Conservation (phyloP, 2,888 invertebrate species). For the Lasioglossum villosulum region DNA sequence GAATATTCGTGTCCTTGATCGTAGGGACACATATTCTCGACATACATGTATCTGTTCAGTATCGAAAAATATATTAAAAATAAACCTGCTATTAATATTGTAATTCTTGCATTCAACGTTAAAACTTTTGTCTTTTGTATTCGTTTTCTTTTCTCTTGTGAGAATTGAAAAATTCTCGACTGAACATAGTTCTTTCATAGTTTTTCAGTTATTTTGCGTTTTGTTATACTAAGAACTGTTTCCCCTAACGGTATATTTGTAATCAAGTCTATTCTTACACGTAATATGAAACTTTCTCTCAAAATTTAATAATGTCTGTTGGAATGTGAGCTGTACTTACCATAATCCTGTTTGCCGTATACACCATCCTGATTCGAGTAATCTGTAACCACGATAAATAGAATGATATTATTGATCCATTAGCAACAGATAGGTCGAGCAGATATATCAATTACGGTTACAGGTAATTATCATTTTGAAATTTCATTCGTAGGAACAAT, state of each 20-base stretch:
- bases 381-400: constrained; percentile 75
- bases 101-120: constrained; percentile 16
- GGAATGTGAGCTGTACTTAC: constrained; percentile 79
- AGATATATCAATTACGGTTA: not conserved
- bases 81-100: constrained; percentile 21
- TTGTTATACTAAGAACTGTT: constrained; percentile 26
- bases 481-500: not conserved
- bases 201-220: constrained; percentile 14
- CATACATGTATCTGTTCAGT: constrained; percentile 20
- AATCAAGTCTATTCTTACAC: constrained; percentile 20
- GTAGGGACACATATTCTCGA: not conserved
- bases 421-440: not conserved
- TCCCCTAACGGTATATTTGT: constrained; percentile 23
- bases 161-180: constrained; percentile 25
- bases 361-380: constrained; percentile 82
- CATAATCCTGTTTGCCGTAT: constrained; percentile 83
- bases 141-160: constrained; percentile 6
- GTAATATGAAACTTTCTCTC: constrained; percentile 18
- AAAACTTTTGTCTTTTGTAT: constrained; percentile 9
- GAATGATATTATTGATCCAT: constrained; percentile 16
- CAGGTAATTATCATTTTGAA: not conserved
- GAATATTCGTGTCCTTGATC: constrained; percentile 19
- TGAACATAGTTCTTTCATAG: constrained; percentile 20
- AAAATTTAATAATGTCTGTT: constrained; percentile 49
- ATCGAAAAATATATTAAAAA: constrained; percentile 30